Conservation (phyloP, 2,797 vertebrate genomes). For the Rhinophrynus dorsalis region DNA sequence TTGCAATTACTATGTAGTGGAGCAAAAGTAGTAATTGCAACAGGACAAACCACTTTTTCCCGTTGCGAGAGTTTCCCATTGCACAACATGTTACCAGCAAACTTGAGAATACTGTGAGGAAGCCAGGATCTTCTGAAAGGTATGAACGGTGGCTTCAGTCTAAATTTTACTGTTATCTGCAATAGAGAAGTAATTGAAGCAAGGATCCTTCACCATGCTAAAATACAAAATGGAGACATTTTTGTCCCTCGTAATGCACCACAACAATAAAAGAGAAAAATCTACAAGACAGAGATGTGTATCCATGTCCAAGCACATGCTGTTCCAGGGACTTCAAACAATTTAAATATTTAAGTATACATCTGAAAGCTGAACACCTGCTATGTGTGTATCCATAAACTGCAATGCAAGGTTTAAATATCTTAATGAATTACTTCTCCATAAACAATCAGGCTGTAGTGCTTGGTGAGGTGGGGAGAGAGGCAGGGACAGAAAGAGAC, state of each 20-base stretch:
- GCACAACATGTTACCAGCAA: slow-evolving; percentile 61
- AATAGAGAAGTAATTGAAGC: slow-evolving; percentile 83
- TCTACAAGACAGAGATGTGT: slow-evolving; percentile 89
- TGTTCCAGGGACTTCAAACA: slow-evolving; percentile 90
- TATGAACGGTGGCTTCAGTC: slow-evolving; percentile 82
- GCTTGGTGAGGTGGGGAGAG: too few relatives aligned
- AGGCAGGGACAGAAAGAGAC: too few relatives aligned
- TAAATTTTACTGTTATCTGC: slow-evolving; percentile 90
- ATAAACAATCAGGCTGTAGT: slow-evolving; percentile 91
- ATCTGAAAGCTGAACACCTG: slow-evolving; percentile 92
- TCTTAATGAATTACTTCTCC: slow-evolving; percentile 87
- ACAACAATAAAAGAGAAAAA: slow-evolving; percentile 85
- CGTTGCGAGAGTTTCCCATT: too few relatives aligned
- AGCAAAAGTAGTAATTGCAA: too few relatives aligned
- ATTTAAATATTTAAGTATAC: slow-evolving; percentile 93
- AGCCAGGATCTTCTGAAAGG: slow-evolving; percentile 76
- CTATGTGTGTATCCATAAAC: slow-evolving; percentile 84
- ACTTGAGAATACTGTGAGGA: slow-evolving; percentile 73
- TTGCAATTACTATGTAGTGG: too few relatives aligned
- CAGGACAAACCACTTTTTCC: too few relatives aligned
- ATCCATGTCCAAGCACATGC: slow-evolving; percentile 87
- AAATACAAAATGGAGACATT: slow-evolving; percentile 88
- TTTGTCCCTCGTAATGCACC: slow-evolving; percentile 88
- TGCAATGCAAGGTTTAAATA: slow-evolving; percentile 84
- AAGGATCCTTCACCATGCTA: slow-evolving; percentile 89